Evolutionary conservation across 2,888 invertebrate genomes (phyloP).

Genomic region (Dryomyza anilis): DNA sequence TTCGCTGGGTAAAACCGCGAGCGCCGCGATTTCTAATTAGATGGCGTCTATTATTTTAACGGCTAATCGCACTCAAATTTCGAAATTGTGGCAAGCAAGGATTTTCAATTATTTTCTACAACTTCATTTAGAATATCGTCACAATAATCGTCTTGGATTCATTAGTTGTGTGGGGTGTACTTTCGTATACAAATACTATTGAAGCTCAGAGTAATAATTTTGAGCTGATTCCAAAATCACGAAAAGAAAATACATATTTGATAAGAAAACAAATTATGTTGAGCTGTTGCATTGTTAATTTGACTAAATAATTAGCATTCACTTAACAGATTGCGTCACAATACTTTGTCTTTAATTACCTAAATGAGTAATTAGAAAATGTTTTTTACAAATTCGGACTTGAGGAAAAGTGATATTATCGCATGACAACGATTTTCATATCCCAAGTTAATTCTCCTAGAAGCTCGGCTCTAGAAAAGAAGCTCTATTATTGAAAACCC

Average conservation of each 20-base stretch:
- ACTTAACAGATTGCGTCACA: too few relatives aligned
- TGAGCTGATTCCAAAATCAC: too few relatives aligned
- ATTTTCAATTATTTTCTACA: constrained; percentile 24
- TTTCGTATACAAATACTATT: not conserved
- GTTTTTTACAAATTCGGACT: too few relatives aligned
- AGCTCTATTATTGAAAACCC: too few relatives aligned
- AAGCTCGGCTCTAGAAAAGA: too few relatives aligned
- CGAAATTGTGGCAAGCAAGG: constrained; percentile 42
- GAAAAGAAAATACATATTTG: not conserved
- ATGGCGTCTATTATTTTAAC: constrained; percentile 57
- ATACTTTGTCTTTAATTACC: too few relatives aligned
- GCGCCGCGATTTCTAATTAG: constrained; percentile 49
- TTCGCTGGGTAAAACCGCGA: constrained; percentile 36
- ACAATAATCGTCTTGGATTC: constrained; percentile 4
- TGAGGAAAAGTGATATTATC: too few relatives aligned
- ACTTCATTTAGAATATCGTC: not conserved
- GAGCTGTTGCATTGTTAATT: constrained; percentile 9
- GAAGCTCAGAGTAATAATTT: not conserved
- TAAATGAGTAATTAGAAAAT: too few relatives aligned
- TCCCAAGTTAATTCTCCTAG: too few relatives aligned
- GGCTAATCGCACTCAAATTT: constrained; percentile 47
- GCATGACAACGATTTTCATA: too few relatives aligned
- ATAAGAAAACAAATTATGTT: not conserved
- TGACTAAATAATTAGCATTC: not conserved
- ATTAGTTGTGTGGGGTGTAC: not conserved